Percentiles rank a stretch among this genome's conserved stretches.
Evolutionary conservation across 2,888 invertebrate species (phyloP).

Genomic region (Perizoma flavofasciatum): DNA sequence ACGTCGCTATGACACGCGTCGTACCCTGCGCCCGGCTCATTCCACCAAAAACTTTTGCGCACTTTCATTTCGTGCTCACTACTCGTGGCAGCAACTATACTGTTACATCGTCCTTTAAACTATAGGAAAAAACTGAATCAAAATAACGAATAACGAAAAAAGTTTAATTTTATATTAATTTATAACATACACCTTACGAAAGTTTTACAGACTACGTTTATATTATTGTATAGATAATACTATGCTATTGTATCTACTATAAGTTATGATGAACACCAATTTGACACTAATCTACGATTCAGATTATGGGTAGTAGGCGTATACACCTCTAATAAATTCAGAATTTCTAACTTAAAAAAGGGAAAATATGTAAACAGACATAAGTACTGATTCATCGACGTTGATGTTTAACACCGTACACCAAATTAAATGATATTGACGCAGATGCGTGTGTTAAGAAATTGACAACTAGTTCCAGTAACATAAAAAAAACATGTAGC

Average conservation of each 20-base stretch:
- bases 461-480: background rate
- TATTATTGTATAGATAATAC: too few species aligned
- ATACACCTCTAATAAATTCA: too few species aligned
- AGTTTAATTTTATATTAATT: background rate
- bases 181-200: background rate
- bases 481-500: background rate
- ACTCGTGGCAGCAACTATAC: background rate
- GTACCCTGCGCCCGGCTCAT: too few species aligned
- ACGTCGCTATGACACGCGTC: too few species aligned
- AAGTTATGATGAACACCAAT: slow-evolving; percentile 1
- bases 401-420: background rate
- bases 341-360: background rate
- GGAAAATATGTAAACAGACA: too few species aligned
- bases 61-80: too few species aligned
- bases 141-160: background rate
- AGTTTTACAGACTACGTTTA: background rate
- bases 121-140: background rate
- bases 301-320: too few species aligned
- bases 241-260: too few species aligned
- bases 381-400: too few species aligned
- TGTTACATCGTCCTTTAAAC: slow-evolving; percentile 1
- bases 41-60: too few species aligned
- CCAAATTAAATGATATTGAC: background rate
- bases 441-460: background rate
- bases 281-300: background rate